A percentile compares a stretch with the other conserved stretches of the same genome.
Evolutionary conservation across 1,140 invertebrate genomes (phyloP).

Genomic region (Pomacea maculata): DNA sequence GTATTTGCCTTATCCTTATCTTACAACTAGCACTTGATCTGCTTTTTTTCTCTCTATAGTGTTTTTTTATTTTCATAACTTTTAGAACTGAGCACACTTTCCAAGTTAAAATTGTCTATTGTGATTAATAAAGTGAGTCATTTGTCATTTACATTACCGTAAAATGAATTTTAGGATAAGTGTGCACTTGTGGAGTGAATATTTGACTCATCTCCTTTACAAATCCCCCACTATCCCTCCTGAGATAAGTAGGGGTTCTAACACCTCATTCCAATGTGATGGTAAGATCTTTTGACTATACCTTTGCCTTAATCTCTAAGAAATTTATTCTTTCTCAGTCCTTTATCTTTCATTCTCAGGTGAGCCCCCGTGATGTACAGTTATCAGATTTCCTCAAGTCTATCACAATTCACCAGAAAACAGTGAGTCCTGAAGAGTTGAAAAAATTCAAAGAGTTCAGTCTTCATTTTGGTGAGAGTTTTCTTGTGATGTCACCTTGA

Average conservation of each 20-base stretch:
- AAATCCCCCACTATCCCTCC: background rate
- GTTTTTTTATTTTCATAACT: too few species aligned
- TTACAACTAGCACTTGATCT: background rate
- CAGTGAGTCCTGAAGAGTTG: slow-evolving; percentile 48
- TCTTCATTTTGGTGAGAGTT: slow-evolving; percentile 43
- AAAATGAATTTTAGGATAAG: background rate
- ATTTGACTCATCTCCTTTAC: background rate
- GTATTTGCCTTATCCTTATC: background rate
- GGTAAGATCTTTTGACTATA: too few species aligned
- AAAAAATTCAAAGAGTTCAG: slow-evolving; percentile 53
- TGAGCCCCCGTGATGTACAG: slow-evolving; percentile 42
- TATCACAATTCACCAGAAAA: slow-evolving; percentile 49
- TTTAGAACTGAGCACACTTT: background rate
- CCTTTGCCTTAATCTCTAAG: background rate
- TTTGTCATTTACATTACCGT: background rate
- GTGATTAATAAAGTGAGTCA: slow-evolving; percentile 3
- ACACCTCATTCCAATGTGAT: too few species aligned
- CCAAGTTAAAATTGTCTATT: slow-evolving; percentile 1
- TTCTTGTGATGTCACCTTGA: slow-evolving; percentile 1
- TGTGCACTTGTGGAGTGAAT: background rate
- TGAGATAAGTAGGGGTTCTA: too few species aligned
- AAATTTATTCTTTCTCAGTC: background rate
- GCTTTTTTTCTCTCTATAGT: too few species aligned
- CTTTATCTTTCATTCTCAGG: slow-evolving; percentile 34
- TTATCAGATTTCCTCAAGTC: slow-evolving; percentile 52